Base-by-base conservation (phyloP, 2,797 vertebrate species). In the Leptatherina wallacei region DNA sequence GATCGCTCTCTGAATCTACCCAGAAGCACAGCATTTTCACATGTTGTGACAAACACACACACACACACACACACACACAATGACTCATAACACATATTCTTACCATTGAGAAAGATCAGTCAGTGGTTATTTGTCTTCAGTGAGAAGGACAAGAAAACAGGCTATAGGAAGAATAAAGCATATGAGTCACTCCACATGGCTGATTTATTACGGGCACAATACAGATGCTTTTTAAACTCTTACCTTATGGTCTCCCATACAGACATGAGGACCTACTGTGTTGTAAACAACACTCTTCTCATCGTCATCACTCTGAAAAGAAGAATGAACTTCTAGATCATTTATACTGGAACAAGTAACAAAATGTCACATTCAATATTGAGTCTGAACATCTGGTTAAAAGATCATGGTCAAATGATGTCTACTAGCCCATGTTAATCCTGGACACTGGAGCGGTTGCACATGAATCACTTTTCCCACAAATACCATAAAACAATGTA, bases 201-300 rank as follows among this genome's bases (percentile, higher is more conserved):
- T 18, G 47, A 18, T 71, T 69, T 29, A 55, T 63, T 32, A 27
- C 6, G 49, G 47, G 30, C 5, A 52, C 6, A 38, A 49, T 8
- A 6, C 3, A 7, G 2, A 49, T 10, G 3, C 2, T 73, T 6
- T 42, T 65, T 1, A 33, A 40, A 12, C 29, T 22, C 51, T 85
- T 89, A 96, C 95, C 94, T 96, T 96, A 78, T 96, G 95, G 89
- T 96, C 95, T 71, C 95, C 95, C 95, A 96, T 96, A 44, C 95
- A 96, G 75, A 96, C 91, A 3, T 93, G 90, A 16, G 92, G 81
- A 66, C 95, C 95, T 75, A 96, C 72, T 14, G 93, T 94, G 90
- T 95, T 85, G 82, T 96, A 96, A 54, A 91, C 83, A 24, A 93
- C 52, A 2, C 67, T 71, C 16, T 67, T 79, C 60, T 91, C 91